Evolutionary conservation across 2,797 vertebrate species (phyloP).

Genomic region (Potorous gilbertii): DNA sequence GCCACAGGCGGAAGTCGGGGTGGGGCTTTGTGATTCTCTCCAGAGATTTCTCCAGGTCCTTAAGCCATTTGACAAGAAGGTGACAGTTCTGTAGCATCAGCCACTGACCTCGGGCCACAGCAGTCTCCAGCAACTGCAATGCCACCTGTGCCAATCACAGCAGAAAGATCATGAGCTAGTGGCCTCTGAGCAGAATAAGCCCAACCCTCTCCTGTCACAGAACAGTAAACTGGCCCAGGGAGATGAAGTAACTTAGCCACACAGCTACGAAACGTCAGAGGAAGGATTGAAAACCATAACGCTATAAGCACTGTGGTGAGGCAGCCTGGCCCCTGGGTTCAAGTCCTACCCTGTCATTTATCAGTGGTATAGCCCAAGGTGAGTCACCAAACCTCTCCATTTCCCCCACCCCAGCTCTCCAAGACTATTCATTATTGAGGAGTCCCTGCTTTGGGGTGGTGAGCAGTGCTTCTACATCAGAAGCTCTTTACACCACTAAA

Average conservation of each 20-base stretch:
- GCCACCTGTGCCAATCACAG: slow-evolving; percentile 86
- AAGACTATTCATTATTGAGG: neutral
- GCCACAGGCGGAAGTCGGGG: slow-evolving; percentile 94
- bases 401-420: neutral
- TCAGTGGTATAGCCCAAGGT: neutral
- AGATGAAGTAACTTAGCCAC: neutral
- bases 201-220: rapidly evolving
- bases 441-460: neutral
- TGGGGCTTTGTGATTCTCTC: slow-evolving; percentile 93
- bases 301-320: neutral
- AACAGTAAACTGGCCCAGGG: neutral
- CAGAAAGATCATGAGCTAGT: neutral
- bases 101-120: slow-evolving; percentile 91
- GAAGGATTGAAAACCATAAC: neutral
- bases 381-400: neutral
- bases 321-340: neutral
- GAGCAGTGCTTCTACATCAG: neutral
- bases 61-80: slow-evolving; percentile 94
- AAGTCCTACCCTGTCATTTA: neutral
- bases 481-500: neutral
- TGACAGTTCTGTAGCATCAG: slow-evolving; percentile 98
- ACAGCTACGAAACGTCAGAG: neutral
- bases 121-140: slow-evolving; percentile 91
- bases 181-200: neutral
- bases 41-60: slow-evolving; percentile 93